Evolutionary conservation across 2,113 vertebrate genomes (phyloP).

Genomic region (Aspidoscelis tigris): DNA sequence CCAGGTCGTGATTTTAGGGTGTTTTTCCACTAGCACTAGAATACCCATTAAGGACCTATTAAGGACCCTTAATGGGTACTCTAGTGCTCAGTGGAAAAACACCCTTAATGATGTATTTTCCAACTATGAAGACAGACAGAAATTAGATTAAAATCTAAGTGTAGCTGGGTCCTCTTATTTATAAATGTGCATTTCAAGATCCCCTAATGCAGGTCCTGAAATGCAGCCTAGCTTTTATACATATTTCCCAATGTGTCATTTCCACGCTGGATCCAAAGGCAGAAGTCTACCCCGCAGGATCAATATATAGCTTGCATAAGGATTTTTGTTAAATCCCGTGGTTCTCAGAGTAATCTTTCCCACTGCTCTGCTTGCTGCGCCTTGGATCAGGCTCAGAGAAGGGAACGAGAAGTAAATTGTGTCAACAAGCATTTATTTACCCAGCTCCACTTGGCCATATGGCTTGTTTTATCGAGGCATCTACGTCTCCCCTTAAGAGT

Average conservation of each 20-base stretch:
- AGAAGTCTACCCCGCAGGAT: constrained; percentile 26
- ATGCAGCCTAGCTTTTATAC: constrained; percentile 31
- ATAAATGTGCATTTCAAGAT: constrained; percentile 44
- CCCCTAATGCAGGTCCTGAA: constrained; percentile 49
- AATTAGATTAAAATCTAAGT: no score
- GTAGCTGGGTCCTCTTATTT: background rate
- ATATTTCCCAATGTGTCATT: constrained; percentile 44
- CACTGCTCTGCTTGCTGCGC: background rate
- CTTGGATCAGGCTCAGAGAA: background rate
- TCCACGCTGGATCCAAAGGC: constrained; percentile 40
- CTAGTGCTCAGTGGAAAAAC: no score
- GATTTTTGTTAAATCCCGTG: background rate
- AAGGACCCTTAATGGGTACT: no score
- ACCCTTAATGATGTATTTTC: no score
- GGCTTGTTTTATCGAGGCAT: constrained; percentile 30
- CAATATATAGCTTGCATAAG: background rate
- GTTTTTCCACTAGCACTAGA: no score
- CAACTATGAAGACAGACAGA: no score
- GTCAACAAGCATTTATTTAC: constrained; percentile 24
- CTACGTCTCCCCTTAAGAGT: constrained; percentile 47
- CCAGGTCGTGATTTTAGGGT: no score
- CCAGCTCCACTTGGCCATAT: constrained; percentile 19
- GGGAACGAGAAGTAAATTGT: constrained; percentile 7
- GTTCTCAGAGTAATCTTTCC: constrained; percentile 32
- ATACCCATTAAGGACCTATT: no score